Evolutionary conservation across 2,888 invertebrate species (phyloP).

Genomic region (Aphodius sticticus): DNA sequence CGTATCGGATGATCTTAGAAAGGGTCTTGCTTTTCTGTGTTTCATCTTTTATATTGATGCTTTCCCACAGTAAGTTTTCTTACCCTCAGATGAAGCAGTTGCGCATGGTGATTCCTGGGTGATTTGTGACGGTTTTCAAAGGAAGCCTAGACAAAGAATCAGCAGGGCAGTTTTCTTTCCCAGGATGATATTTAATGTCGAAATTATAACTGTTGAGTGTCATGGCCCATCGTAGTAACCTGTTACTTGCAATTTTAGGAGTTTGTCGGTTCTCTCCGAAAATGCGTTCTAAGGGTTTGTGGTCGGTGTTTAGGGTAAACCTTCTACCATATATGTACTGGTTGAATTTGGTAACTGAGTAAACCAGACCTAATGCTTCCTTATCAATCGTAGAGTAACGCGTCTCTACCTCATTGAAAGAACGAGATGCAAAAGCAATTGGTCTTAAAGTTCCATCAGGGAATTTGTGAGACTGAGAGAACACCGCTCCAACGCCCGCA

Average conservation of each 20-base stretch:
- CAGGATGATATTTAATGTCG: constrained; percentile 26
- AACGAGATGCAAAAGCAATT: constrained; percentile 38
- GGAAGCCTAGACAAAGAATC: constrained; percentile 31
- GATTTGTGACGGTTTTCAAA: not conserved
- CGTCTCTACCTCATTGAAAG: constrained; percentile 14
- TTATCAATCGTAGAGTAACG: constrained; percentile 32
- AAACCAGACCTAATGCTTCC: constrained; percentile 13
- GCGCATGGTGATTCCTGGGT: not conserved
- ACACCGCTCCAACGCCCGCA: constrained; percentile 15
- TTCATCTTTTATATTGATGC: constrained; percentile 4
- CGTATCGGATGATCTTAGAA: not conserved
- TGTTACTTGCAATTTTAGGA: constrained; percentile 32
- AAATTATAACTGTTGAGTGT: constrained; percentile 32
- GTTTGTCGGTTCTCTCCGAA: constrained; percentile 29
- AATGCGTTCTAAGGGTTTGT: constrained; percentile 17
- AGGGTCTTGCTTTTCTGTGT: not conserved
- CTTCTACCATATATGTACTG: constrained; percentile 17
- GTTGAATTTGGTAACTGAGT: constrained; percentile 29
- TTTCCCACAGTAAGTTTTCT: not conserved
- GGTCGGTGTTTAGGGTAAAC: too few species aligned
- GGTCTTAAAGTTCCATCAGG: constrained; percentile 16
- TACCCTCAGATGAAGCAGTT: not conserved
- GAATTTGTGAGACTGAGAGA: constrained; percentile 10
- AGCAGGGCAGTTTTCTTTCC: constrained; percentile 34
- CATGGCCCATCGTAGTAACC: constrained; percentile 28